A percentile compares a stretch with the other conserved stretches of the same genome.
These are phyloP conservation scores for Pseudomugil gertrudae DNA, from an alignment of 2,797 vertebrate genomes.

Conservation along the genomic window DNA sequence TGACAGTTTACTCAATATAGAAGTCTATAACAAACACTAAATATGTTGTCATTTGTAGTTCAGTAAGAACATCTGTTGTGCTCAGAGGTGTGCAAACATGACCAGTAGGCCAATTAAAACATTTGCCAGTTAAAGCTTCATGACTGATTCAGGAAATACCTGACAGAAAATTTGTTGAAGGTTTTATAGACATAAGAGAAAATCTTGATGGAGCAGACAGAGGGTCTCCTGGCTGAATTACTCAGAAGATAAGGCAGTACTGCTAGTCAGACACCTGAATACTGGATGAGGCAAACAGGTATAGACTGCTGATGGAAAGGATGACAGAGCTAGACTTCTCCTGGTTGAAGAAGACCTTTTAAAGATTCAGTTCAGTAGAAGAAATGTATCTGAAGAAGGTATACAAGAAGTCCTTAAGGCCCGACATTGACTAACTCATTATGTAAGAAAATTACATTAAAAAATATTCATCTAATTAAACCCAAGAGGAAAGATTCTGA, in stretches of 20 bases:
- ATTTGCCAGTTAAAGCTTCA: not conserved
- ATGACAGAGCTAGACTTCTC: not conserved
- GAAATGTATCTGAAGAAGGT: not conserved
- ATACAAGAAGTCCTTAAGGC: too few relatives aligned
- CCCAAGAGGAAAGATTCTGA: too few relatives aligned
- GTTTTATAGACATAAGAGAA: not conserved
- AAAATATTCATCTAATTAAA: too few relatives aligned
- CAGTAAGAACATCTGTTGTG: not conserved
- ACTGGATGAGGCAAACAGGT: not conserved
- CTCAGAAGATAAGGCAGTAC: not conserved
- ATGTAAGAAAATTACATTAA: too few relatives aligned
- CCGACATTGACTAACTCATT: too few relatives aligned
- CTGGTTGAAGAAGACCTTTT: too few relatives aligned
- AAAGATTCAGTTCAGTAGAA: not conserved
- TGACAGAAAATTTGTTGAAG: not conserved
- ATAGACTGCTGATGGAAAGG: not conserved
- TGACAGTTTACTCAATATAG: too few relatives aligned
- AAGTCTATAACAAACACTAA: not conserved
- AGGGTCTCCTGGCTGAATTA: too few relatives aligned
- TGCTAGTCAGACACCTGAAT: not conserved
- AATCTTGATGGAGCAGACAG: not conserved
- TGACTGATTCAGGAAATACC: not conserved
- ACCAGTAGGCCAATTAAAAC: not conserved
- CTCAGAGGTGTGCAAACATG: not conserved
- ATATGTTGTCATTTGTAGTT: not conserved